These are phyloP conservation scores for Prunella himalayana DNA, from an alignment of 2,113 vertebrate species.

Conservation along the genomic window DNA sequence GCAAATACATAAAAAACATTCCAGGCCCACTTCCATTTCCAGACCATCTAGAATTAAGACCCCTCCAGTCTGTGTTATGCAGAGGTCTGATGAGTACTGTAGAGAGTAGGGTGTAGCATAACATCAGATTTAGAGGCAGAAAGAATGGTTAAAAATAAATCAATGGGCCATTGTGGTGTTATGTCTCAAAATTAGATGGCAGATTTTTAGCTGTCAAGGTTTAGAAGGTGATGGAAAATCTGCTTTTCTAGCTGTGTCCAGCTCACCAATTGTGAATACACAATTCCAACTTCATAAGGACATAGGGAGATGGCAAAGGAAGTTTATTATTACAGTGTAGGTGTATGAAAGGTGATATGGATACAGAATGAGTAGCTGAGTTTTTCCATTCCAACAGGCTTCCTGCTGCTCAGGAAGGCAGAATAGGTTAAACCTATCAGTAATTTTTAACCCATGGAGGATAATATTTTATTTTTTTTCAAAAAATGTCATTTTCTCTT, in stretches of 20 bases:
- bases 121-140: background rate
- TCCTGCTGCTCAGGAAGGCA: background rate
- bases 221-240: background rate
- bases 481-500: background rate
- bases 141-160: background rate
- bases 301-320: background rate
- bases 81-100: background rate
- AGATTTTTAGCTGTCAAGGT: background rate
- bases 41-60: background rate
- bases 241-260: background rate
- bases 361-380: background rate
- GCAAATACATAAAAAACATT: background rate
- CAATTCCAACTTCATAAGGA: background rate
- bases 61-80: background rate
- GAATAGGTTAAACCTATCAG: background rate
- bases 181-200: background rate
- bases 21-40: background rate
- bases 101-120: background rate
- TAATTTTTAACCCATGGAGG: background rate
- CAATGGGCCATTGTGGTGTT: background rate
- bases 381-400: background rate
- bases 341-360: fast-evolving
- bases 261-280: background rate
- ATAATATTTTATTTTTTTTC: background rate
- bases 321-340: background rate